Percentiles rank a stretch among this genome's conserved stretches.
Conservation (phyloP, 2,797 vertebrate species). For the Gymnoscopelus braueri region DNA sequence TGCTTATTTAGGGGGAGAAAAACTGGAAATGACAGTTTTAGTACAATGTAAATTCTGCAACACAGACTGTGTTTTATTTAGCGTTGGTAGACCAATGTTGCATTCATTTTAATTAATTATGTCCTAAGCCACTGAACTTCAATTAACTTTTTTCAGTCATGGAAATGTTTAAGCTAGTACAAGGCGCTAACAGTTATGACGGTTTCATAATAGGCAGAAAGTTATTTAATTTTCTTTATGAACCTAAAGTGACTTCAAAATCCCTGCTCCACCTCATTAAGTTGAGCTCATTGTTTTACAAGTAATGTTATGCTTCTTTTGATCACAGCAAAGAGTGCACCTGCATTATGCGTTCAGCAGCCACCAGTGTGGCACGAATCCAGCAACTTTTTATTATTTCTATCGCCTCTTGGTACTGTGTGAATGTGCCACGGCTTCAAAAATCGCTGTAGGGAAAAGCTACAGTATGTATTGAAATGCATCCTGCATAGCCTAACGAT, state of each 20-base stretch:
- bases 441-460: constrained; percentile 38
- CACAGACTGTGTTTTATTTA: no score
- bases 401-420: constrained; percentile 19
- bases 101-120: constrained; percentile 17
- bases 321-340: constrained; percentile 24
- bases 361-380: constrained; percentile 25
- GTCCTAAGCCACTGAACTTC: not conserved
- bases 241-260: not conserved
- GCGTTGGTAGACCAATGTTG: no score
- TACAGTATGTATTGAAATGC: constrained; percentile 51
- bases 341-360: constrained; percentile 17
- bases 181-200: not conserved
- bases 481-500: constrained; percentile 52
- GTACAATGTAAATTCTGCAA: no score
- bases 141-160: constrained; percentile 1
- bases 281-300: constrained; percentile 20
- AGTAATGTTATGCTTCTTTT: constrained; percentile 7
- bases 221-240: not conserved
- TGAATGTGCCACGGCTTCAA: constrained; percentile 23
- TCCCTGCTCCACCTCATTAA: not conserved
- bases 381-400: constrained; percentile 24
- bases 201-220: not conserved
- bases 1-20: no score
- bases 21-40: no score
- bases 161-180: not conserved